Evolutionary conservation across 2,888 invertebrate genomes (phyloP).

Genomic region (Conchocele bisecta): DNA sequence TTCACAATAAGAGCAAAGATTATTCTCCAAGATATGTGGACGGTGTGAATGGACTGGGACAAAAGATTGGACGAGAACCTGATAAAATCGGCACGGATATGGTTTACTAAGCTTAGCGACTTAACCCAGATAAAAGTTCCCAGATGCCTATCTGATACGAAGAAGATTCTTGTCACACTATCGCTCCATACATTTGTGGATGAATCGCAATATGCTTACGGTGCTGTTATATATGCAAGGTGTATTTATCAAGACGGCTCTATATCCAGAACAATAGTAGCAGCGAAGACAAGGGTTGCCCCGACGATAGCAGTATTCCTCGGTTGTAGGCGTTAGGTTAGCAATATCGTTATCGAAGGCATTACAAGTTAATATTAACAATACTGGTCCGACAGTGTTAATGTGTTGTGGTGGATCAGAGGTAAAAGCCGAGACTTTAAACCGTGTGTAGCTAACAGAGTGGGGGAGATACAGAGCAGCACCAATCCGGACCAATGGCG

Average conservation of each 20-base stretch:
- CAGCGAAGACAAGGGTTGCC: slow-evolving; percentile 33
- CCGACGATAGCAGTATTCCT: slow-evolving; percentile 31
- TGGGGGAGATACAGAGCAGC: slow-evolving; percentile 38
- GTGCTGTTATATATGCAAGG: slow-evolving; percentile 35
- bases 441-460: slow-evolving; percentile 51
- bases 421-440: slow-evolving; percentile 28
- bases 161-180: not conserved
- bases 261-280: slow-evolving; percentile 13
- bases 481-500: slow-evolving; percentile 12
- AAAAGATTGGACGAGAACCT: slow-evolving; percentile 46
- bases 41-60: slow-evolving; percentile 65
- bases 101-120: slow-evolving; percentile 12
- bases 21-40: slow-evolving; percentile 71
- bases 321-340: not conserved
- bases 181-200: slow-evolving; percentile 40
- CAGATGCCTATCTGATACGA: slow-evolving; percentile 18
- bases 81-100: not conserved
- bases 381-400: slow-evolving; percentile 9
- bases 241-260: slow-evolving; percentile 5
- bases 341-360: not conserved
- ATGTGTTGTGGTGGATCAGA: slow-evolving; percentile 35
- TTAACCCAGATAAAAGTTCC: slow-evolving; percentile 32
- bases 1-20: slow-evolving; percentile 63
- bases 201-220: slow-evolving; percentile 38
- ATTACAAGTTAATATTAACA: not conserved